Percentiles rank a stretch among this genome's conserved stretches.
Conservation (phyloP, 2,797 vertebrate species). For the Galaxias olidus region DNA sequence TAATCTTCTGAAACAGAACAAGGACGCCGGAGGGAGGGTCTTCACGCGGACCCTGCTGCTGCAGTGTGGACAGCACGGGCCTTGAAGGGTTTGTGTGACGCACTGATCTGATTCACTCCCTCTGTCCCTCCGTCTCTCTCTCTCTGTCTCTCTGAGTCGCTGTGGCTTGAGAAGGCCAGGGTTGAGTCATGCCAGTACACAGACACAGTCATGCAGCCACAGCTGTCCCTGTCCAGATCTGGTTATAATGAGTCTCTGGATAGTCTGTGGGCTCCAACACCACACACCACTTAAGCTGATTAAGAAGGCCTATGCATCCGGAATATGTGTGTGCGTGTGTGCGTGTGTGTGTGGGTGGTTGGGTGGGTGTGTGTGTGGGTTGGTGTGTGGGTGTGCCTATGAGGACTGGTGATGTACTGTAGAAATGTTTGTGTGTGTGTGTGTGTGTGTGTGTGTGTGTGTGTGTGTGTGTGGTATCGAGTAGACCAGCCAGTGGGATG, state of each 20-base stretch:
- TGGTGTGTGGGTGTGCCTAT: not conserved
- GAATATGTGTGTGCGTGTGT: not conserved
- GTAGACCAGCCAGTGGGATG: not conserved
- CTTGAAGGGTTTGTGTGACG: too few relatives aligned
- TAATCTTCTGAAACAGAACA: not conserved
- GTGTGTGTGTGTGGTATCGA: not conserved
- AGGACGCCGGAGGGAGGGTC: not conserved
- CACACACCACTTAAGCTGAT: not conserved
- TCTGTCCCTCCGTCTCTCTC: too few relatives aligned
- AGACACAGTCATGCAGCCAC: too few relatives aligned
- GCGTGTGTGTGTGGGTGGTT: not conserved
- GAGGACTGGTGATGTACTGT: too few relatives aligned
- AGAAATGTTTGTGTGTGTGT: slow-evolving; percentile 6
- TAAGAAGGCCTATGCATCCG: not conserved
- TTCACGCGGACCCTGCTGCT: too few relatives aligned
- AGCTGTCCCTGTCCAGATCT: too few relatives aligned
- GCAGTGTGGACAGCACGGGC: too few relatives aligned
- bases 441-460: not conserved
- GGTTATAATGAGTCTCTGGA: too few relatives aligned
- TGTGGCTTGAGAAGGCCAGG: too few relatives aligned
- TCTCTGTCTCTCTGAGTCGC: too few relatives aligned
- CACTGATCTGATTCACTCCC: too few relatives aligned
- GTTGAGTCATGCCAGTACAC: too few relatives aligned
- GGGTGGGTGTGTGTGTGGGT: not conserved
- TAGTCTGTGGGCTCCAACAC: not conserved